Evolutionary conservation across 2,888 invertebrate species (phyloP), one percentile per base, ranked within the genome.

Genomic region (Urechis unicinctus): DNA sequence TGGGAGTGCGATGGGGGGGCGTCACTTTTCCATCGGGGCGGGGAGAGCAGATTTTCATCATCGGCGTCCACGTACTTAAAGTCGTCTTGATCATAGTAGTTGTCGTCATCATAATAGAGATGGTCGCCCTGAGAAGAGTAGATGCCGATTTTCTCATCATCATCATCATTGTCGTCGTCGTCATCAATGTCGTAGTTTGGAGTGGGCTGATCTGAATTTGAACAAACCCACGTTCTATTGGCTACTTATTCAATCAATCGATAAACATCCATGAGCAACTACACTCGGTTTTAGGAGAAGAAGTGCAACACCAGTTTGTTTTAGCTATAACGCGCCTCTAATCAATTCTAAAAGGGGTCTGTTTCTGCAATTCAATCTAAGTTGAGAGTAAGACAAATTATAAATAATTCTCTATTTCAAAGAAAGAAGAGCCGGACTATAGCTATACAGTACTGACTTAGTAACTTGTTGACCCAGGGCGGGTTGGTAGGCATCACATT

Each of bases 401-500:
- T n/a, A n/a, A 13, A 36, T 36, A 36, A 36, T 13, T 36, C 9
- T 36, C 36, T 13, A 36, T 13, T 13, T 36, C 17, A 36, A 13
- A 36, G 36, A 9, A 36, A 36, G 9, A 36, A 13, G 36, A 36
- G 9, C 36, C n/a, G 17, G 17, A 13, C 9, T 36, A 9, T 17
- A 36, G 36, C 36, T 13, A 36, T 17, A 36, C 9, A 36, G 9
- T 13, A 5, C 53, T 36, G 42, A 56, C 56, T 44, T 51, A 31
- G 44, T 9, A n/a, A 6, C 43, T 41, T 25, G 2, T 30, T n/a
- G 2, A 25, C 36, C 54, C 54, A 54, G 24, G 54, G 22, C 6
- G 68, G 70, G 24, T 56, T 55, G 4, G 66, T 64, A 0, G 77
- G 77, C 3, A 69, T 53, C 28, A 68, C 68, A 29, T 72, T 64